Conservation (phyloP, 2,888 invertebrate species). For the Lasioglossum zephyrum region DNA sequence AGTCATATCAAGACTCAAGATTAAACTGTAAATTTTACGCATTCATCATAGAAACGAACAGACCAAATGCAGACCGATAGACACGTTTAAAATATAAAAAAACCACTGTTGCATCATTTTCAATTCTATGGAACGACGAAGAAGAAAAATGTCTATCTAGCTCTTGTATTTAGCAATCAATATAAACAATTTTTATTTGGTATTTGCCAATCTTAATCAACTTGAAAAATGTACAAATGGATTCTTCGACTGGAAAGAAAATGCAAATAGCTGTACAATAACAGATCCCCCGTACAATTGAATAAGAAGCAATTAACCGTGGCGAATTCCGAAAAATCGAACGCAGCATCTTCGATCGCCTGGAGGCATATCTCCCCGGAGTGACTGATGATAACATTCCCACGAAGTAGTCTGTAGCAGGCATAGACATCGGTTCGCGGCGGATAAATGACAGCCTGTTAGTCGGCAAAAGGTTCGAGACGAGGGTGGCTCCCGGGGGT, state of each 20-base stretch:
- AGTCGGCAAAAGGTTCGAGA: conserved; percentile 71
- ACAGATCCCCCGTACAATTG: neutral
- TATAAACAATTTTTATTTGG: neutral
- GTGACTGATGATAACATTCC: conserved; percentile 60
- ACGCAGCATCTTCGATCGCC: neutral
- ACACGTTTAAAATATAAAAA: neutral
- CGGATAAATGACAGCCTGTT: conserved; percentile 73
- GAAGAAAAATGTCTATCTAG: too few species aligned
- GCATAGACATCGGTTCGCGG: conserved; percentile 67
- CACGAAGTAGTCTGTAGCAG: conserved; percentile 64
- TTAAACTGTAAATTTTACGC: neutral
- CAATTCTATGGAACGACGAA: too few species aligned
- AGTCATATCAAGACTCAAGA: neutral
- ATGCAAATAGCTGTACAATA: neutral
- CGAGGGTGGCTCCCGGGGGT: conserved; percentile 68
- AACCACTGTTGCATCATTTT: neutral
- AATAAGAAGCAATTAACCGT: neutral
- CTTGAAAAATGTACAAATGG: neutral
- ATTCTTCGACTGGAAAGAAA: neutral
- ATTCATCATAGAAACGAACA: neutral
- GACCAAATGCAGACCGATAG: neutral
- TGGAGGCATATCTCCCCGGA: conserved; percentile 6
- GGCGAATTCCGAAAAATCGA: neutral
- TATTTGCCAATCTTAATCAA: neutral
- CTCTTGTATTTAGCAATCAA: neutral